These are phyloP conservation scores for Lepidocyrtoides sp. DNA, from an alignment of 2,888 invertebrate genomes.

Conservation along the genomic window DNA sequence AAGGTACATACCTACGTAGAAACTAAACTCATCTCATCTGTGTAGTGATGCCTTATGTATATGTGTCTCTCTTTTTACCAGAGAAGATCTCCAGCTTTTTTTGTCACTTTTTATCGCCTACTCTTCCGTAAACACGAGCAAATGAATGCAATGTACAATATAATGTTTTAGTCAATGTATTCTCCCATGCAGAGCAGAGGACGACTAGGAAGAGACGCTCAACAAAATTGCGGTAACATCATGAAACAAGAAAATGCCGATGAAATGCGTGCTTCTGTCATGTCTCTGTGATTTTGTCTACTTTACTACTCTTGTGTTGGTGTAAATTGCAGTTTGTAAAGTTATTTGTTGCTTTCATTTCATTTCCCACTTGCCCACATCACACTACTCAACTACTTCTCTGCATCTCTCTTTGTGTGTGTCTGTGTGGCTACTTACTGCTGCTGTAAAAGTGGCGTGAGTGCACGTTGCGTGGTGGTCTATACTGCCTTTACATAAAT, in stretches of 20 bases:
- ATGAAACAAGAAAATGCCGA: slow-evolving; percentile 62
- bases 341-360: slow-evolving; percentile 72
- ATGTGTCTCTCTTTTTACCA: background rate
- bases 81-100: slow-evolving; percentile 40
- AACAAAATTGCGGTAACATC: slow-evolving; percentile 66
- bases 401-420: no score
- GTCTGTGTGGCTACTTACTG: slow-evolving; percentile 37
- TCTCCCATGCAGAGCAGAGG: background rate
- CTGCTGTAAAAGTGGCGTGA: background rate
- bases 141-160: slow-evolving; percentile 73
- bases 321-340: slow-evolving; percentile 76
- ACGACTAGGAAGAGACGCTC: slow-evolving; percentile 28
- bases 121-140: slow-evolving; percentile 64
- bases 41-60: slow-evolving; percentile 18
- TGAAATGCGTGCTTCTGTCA: slow-evolving; percentile 67
- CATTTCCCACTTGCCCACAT: slow-evolving; percentile 46
- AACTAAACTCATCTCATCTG: background rate
- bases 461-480: background rate
- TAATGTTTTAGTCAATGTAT: slow-evolving; percentile 53
- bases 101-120: slow-evolving; percentile 68
- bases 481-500: background rate
- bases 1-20: background rate
- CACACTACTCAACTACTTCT: background rate
- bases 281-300: slow-evolving; percentile 62
- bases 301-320: slow-evolving; percentile 55